These are phyloP conservation scores for Tachycineta bicolor DNA, from an alignment of 2,113 vertebrate genomes.

Conservation along the genomic window DNA sequence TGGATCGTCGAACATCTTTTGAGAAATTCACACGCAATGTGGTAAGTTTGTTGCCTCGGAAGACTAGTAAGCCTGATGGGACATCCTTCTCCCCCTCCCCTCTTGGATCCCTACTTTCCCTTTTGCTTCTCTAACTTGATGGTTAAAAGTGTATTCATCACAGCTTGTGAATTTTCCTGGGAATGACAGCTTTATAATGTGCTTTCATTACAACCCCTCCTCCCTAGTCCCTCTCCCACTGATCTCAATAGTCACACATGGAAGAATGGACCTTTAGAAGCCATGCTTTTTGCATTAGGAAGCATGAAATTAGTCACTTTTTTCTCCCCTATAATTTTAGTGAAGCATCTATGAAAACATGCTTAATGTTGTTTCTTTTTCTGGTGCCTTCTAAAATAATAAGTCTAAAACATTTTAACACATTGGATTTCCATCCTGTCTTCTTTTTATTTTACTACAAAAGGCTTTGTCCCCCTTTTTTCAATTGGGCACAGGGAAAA, in stretches of 20 bases:
- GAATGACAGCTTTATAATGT: constrained; percentile 30
- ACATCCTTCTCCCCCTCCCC: constrained; percentile 9
- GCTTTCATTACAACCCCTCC: background rate
- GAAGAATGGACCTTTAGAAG: background rate
- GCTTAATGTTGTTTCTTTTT: constrained; percentile 24
- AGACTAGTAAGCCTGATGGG: constrained; percentile 57
- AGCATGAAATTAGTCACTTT: background rate
- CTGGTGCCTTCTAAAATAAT: background rate
- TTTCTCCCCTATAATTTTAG: background rate
- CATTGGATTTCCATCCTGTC: background rate
- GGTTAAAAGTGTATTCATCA: constrained; percentile 30
- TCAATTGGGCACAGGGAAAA: background rate
- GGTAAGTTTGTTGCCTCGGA: constrained; percentile 79
- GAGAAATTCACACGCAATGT: constrained; percentile 86
- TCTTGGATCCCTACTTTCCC: background rate
- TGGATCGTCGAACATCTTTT: constrained; percentile 86
- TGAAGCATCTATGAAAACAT: constrained; percentile 10
- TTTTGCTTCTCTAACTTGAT: constrained; percentile 11
- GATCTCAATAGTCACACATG: background rate
- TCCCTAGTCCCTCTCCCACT: constrained; percentile 11
- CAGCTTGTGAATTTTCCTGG: constrained; percentile 29
- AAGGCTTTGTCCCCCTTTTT: background rate
- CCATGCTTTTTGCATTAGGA: constrained; percentile 38
- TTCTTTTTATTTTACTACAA: background rate
- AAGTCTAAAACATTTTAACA: background rate